Evolutionary conservation across 2,113 vertebrate species (phyloP).

Genomic region (Pseudopipra pipra): DNA sequence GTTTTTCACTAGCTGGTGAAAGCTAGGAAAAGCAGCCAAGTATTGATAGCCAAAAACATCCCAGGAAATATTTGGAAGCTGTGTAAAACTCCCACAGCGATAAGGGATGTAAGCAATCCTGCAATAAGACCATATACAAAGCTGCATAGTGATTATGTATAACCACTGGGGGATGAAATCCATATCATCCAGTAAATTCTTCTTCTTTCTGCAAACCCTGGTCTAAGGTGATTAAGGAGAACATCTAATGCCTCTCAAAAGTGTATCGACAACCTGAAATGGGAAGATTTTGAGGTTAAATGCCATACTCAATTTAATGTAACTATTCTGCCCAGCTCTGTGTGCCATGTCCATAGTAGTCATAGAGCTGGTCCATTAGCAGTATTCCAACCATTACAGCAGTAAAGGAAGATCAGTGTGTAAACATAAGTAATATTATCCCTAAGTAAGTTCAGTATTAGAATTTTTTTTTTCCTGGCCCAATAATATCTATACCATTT

Average conservation of each 20-base stretch:
- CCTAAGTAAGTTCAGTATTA: not conserved
- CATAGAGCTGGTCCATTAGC: not conserved
- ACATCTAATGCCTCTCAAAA: not conserved
- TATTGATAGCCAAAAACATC: not conserved
- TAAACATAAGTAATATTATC: not conserved
- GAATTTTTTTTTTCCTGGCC: not conserved
- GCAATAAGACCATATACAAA: not conserved
- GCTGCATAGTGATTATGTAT: not conserved
- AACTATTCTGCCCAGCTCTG: not conserved
- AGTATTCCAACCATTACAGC: not conserved
- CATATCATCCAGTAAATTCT: not conserved
- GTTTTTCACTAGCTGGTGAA: not conserved
- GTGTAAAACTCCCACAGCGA: not conserved
- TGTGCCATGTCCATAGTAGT: fast-evolving
- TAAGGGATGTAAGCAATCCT: not conserved
- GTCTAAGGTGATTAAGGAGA: not conserved
- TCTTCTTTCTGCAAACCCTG: not conserved
- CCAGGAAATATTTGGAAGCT: not conserved
- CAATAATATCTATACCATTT: not conserved
- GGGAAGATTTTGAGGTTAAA: not conserved
- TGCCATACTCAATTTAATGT: not conserved
- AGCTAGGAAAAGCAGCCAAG: not conserved
- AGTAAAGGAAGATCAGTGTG: not conserved
- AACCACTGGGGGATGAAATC: not conserved
- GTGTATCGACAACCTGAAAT: not conserved